Percentiles rank a stretch among this genome's conserved stretches.
Conservation (phyloP, 2,113 vertebrate genomes). For the Sigmodon hispidus region DNA sequence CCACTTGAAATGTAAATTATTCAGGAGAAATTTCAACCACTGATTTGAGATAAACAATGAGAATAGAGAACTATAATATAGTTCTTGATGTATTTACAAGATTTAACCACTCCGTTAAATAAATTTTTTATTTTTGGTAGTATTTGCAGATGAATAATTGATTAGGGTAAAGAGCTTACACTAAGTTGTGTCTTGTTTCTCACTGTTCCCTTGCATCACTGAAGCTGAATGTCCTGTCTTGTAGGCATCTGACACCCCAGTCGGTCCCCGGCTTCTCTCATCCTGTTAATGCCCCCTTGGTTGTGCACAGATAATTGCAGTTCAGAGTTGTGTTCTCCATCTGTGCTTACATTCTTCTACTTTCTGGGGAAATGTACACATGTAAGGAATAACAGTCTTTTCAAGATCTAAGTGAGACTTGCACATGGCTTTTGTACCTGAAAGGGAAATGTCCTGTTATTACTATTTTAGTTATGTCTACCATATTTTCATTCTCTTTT, state of each 20-base stretch:
- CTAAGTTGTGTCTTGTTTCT: constrained; percentile 52
- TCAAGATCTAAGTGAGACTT: constrained; percentile 61
- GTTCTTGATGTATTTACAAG: constrained; percentile 63
- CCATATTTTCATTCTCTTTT: constrained; percentile 53
- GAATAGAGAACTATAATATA: constrained; percentile 42
- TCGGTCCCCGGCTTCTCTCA: neutral
- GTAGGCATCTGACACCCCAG: neutral
- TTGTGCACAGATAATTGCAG: neutral
- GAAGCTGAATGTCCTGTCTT: neutral
- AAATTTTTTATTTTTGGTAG: constrained; percentile 82
- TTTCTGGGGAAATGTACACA: neutral
- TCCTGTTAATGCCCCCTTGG: neutral
- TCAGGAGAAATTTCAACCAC: constrained; percentile 66
- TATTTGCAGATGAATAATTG: constrained; percentile 77
- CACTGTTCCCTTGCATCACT: neutral
- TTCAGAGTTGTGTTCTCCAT: constrained; percentile 14
- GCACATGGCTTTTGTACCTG: neutral
- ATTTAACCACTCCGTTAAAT: constrained; percentile 75
- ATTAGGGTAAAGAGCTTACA: constrained; percentile 48
- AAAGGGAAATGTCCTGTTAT: constrained; percentile 52
- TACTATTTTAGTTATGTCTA: constrained; percentile 42
- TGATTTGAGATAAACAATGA: constrained; percentile 57
- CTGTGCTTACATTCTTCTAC: neutral
- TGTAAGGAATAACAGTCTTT: constrained; percentile 36
- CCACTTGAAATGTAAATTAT: constrained; percentile 73